phyloP scores from a whole-genome alignment of 1,140 invertebrate genomes.

The Geopemphigus sp. region DNA sequence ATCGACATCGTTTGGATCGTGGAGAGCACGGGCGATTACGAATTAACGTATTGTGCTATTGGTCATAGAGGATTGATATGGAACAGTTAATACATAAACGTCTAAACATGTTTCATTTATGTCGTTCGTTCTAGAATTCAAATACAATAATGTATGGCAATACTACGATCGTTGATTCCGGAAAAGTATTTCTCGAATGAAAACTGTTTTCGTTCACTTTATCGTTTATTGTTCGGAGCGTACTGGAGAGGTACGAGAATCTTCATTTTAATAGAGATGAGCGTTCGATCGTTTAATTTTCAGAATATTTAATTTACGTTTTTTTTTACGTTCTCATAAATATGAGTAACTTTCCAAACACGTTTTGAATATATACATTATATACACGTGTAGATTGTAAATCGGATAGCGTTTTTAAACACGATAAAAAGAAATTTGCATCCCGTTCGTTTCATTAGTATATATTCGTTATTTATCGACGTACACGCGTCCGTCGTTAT shows the following conservation, averaged over 20 bases:
- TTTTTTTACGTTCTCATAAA: background rate
- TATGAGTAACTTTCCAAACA: background rate
- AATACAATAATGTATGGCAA: too few relatives aligned
- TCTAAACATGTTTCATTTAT: too few relatives aligned
- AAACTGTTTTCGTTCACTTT: background rate
- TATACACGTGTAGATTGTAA: background rate
- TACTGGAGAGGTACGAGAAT: too few relatives aligned
- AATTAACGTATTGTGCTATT: too few relatives aligned
- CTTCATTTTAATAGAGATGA: background rate
- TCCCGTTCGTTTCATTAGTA: conserved; percentile 13
- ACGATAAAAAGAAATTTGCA: conserved; percentile 20
- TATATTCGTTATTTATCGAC: conserved; percentile 18
- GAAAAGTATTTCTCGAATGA: background rate
- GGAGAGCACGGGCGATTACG: too few relatives aligned
- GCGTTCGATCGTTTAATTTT: background rate
- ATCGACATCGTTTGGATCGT: too few relatives aligned
- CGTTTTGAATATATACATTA: background rate
- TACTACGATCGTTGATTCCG: background rate
- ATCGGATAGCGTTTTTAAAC: conserved; percentile 24
- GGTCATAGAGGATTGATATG: too few relatives aligned
- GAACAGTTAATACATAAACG: too few relatives aligned
- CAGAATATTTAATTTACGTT: background rate
- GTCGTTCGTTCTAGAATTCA: too few relatives aligned
- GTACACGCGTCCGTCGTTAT: background rate
- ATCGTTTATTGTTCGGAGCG: background rate